A percentile compares a stretch with the other conserved stretches of the same genome.
phyloP scores from a whole-genome alignment of 1,140 invertebrate genomes.

The Sycophila sp. region DNA sequence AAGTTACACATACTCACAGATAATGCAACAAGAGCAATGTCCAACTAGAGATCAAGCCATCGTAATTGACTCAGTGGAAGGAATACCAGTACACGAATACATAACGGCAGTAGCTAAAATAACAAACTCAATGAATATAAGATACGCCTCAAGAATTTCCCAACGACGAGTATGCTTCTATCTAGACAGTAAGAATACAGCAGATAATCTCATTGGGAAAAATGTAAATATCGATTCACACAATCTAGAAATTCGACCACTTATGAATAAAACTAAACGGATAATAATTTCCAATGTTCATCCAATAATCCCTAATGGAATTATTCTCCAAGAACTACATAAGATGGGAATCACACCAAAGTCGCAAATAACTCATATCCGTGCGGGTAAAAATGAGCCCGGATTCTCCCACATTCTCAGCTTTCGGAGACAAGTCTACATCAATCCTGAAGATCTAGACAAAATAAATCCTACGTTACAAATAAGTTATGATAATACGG shows the following conservation, averaged over 20 bases:
- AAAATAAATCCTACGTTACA: constrained; percentile 4
- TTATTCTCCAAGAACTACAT: not conserved
- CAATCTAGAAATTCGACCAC: not conserved
- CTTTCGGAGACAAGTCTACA: not conserved
- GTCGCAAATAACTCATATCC: not conserved
- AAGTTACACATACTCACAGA: not conserved
- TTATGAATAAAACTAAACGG: constrained; percentile 5
- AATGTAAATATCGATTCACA: not conserved
- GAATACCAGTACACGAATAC: not conserved
- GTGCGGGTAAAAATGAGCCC: not conserved
- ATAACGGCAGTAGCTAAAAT: not conserved
- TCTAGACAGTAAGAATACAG: not conserved
- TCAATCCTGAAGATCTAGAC: constrained; percentile 7
- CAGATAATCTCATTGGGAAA: not conserved
- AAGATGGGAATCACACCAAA: not conserved
- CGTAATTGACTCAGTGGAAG: not conserved
- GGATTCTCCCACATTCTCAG: constrained; percentile 7
- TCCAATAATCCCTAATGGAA: constrained; percentile 1
- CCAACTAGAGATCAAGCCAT: constrained; percentile 4
- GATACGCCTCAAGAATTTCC: not conserved
- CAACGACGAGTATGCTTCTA: not conserved
- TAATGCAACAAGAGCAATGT: not conserved
- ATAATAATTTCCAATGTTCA: constrained; percentile 9
- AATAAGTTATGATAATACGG: not conserved
- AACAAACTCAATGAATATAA: not conserved